These are phyloP conservation scores for Podabrus alpinus DNA, from an alignment of 2,888 invertebrate species.

Conservation along the genomic window DNA sequence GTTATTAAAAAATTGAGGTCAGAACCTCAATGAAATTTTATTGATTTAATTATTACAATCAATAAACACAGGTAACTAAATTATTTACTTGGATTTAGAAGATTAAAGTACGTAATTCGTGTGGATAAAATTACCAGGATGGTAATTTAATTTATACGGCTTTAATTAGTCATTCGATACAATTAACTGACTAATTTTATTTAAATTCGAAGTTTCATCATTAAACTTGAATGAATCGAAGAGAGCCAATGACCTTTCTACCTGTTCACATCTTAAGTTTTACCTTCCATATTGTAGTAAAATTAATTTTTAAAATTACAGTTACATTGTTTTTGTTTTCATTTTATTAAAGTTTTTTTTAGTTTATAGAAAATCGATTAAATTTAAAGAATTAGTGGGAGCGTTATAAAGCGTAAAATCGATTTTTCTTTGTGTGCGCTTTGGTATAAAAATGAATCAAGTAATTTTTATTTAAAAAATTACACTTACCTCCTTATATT, in stretches of 20 bases:
- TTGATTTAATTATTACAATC: neutral
- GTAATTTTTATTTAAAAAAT: neutral
- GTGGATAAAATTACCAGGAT: neutral
- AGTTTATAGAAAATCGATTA: neutral
- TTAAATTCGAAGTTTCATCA: neutral
- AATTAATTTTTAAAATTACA: neutral
- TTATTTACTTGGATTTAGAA: neutral
- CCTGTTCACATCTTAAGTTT: neutral
- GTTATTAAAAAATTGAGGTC: neutral
- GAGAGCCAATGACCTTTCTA: constrained; percentile 1
- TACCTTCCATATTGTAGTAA: neutral
- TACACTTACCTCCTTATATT: neutral
- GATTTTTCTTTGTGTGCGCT: neutral
- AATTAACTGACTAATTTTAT: neutral
- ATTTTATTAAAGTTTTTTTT: neutral
- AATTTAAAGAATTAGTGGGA: neutral
- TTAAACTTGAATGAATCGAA: neutral
- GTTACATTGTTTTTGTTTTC: neutral
- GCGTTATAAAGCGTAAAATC: neutral
- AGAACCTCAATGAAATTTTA: neutral
- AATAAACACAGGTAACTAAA: neutral
- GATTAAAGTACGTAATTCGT: neutral
- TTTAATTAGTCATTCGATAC: neutral
- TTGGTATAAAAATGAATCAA: neutral
- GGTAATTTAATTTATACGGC: neutral